A percentile compares a stretch with the other conserved stretches of the same genome.
phyloP scores from a whole-genome alignment of 2,888 invertebrate genomes.

The Podabrus alpinus region DNA sequence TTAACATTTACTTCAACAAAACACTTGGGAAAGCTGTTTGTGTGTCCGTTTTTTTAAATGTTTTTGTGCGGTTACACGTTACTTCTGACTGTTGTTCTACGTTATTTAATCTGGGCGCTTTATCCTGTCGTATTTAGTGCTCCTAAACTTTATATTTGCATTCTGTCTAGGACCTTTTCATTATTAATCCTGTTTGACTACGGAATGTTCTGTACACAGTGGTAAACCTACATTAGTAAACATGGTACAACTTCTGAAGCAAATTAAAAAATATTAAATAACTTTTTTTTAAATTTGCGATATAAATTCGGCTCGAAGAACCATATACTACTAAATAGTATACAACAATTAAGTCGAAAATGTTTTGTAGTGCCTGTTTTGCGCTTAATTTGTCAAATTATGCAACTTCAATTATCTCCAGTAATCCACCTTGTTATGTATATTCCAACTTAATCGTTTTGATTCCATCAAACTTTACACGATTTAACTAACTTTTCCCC shows the following conservation, averaged over 20 bases:
- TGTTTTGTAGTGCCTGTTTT: not conserved
- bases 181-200: not conserved
- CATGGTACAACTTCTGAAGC: not conserved
- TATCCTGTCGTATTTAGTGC: not conserved
- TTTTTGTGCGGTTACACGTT: not conserved
- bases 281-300: not conserved
- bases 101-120: not conserved
- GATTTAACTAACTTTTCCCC: not conserved
- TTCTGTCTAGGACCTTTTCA: not conserved
- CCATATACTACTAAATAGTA: too few species aligned
- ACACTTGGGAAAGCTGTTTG: not conserved
- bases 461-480: not conserved
- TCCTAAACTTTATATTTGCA: not conserved
- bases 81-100: not conserved
- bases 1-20: not conserved
- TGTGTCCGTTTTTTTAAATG: not conserved
- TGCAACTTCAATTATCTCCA: not conserved
- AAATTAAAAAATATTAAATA: not conserved
- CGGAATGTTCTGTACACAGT: not conserved
- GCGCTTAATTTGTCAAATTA: not conserved
- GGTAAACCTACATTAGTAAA: not conserved
- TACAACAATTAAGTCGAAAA: not conserved
- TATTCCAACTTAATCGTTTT: not conserved
- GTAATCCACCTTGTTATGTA: not conserved
- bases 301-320: too few species aligned